phyloP scores from a whole-genome alignment of 2,113 vertebrate species.

The Eleginops maclovinus region DNA sequence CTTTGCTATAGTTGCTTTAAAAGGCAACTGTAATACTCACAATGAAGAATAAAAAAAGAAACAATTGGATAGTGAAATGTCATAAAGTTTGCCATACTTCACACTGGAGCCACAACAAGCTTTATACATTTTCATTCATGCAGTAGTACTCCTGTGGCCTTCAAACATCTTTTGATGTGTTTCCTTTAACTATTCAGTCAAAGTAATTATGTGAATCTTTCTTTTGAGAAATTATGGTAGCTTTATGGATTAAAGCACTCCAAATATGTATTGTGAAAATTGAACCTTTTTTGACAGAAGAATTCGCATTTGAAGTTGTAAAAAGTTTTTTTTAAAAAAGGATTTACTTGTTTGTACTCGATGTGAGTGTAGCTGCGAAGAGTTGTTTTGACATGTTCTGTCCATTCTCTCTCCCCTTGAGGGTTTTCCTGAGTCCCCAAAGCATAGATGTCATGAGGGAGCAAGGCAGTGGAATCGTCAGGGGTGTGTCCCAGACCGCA shows the following conservation, averaged over 20 bases:
- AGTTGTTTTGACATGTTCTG: slow-evolving; percentile 84
- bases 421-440: slow-evolving; percentile 92
- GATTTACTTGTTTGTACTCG: slow-evolving; percentile 87
- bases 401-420: slow-evolving; percentile 91
- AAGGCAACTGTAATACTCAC: too few species aligned
- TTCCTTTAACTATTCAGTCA: not conserved
- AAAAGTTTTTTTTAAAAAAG: not conserved
- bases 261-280: too few species aligned
- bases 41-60: too few species aligned
- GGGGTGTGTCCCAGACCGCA: slow-evolving; percentile 85
- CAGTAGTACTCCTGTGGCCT: not conserved
- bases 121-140: not conserved
- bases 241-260: not conserved
- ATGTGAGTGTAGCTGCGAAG: slow-evolving; percentile 85
- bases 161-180: not conserved
- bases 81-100: not conserved
- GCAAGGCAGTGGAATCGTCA: slow-evolving; percentile 82
- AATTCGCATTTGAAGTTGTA: not conserved
- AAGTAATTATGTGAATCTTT: slow-evolving; percentile 5
- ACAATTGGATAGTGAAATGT: not conserved
- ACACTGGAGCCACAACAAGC: not conserved
- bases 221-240: not conserved
- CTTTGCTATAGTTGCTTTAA: not conserved
- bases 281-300: not conserved
- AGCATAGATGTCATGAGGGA: slow-evolving; percentile 90